Evolutionary conservation across 2,888 invertebrate species (phyloP).

Genomic region (Calliopum simillimum): DNA sequence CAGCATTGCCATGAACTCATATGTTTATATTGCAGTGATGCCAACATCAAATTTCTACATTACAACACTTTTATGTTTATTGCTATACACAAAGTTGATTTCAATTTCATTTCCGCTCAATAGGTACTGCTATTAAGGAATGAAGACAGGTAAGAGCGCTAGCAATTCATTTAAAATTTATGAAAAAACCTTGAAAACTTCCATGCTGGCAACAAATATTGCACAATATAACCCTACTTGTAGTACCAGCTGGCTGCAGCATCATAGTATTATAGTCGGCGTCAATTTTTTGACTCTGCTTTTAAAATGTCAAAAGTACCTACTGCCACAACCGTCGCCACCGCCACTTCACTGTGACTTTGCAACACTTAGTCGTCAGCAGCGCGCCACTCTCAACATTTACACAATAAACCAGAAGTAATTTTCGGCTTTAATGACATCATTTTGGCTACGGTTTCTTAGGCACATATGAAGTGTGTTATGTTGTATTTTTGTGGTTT

Average conservation of each 20-base stretch:
- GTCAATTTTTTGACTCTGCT: too few species aligned
- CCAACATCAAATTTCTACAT: too few species aligned
- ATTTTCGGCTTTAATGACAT: conserved; percentile 8
- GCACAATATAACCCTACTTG: too few species aligned
- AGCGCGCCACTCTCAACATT: not conserved
- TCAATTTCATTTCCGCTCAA: not conserved
- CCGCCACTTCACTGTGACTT: not conserved
- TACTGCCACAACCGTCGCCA: too few species aligned
- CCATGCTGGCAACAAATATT: not conserved
- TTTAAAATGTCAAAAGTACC: too few species aligned
- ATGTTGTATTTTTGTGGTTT: not conserved
- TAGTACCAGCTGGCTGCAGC: too few species aligned
- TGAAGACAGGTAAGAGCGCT: too few species aligned
- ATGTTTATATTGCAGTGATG: too few species aligned
- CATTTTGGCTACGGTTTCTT: not conserved
- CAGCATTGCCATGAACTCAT: too few species aligned
- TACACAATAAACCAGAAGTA: not conserved
- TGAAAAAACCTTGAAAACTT: conserved; percentile 1
- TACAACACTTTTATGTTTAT: not conserved
- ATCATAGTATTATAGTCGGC: too few species aligned
- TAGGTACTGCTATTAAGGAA: not conserved
- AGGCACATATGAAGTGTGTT: not conserved
- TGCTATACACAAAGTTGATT: not conserved
- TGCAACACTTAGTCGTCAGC: not conserved
- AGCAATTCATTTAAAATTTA: conserved; percentile 1